Evolutionary conservation across 2,797 vertebrate species (phyloP).

Genomic region (Semotilus atromaculatus): DNA sequence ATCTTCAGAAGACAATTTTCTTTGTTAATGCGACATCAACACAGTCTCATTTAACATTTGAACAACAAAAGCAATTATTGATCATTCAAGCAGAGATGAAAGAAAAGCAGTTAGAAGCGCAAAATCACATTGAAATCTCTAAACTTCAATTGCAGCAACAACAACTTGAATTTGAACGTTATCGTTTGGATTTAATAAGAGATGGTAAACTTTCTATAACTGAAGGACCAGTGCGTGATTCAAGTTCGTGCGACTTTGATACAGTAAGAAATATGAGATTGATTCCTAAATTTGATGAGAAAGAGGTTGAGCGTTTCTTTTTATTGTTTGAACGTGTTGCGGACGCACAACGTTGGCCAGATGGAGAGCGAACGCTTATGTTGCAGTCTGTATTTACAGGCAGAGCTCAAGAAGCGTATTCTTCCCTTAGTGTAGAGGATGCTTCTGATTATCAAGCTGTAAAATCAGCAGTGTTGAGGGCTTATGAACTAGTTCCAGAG

Average conservation of each 20-base stretch:
- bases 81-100: background rate
- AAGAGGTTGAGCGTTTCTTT: slow-evolving; percentile 2
- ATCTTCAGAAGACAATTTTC: background rate
- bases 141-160: background rate
- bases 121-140: background rate
- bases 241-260: background rate
- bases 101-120: background rate
- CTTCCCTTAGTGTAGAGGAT: background rate
- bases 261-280: background rate
- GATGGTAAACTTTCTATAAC: background rate
- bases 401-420: background rate
- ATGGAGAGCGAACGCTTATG: background rate
- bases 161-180: background rate
- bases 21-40: background rate
- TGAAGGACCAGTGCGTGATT: too few species aligned
- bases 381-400: background rate
- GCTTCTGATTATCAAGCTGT: background rate
- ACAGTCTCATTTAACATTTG: background rate
- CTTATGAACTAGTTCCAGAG: slow-evolving; percentile 29
- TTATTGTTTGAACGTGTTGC: background rate
- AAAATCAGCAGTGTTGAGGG: too few species aligned
- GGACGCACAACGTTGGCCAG: background rate
- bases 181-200: background rate
- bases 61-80: slow-evolving; percentile 4
- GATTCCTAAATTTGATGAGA: slow-evolving; percentile 8